Percentiles rank a stretch among this genome's conserved stretches.
Conservation (phyloP, 2,888 invertebrate genomes). For the Pterobdella sp. region DNA sequence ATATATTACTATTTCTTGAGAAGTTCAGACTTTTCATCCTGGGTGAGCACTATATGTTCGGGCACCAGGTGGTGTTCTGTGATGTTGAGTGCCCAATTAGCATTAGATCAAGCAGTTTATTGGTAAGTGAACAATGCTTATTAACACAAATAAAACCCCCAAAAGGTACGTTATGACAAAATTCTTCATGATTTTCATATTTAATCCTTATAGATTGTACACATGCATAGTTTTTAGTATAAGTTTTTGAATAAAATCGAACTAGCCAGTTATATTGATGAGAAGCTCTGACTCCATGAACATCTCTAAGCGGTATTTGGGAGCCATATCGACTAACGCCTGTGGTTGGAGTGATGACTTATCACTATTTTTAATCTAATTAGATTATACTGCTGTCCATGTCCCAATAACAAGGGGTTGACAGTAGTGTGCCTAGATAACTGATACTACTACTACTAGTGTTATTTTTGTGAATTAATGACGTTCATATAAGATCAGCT, state of each 20-base stretch:
- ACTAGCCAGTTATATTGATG: conserved; percentile 95
- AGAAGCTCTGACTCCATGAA: conserved; percentile 73
- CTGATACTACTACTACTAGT: too few relatives aligned
- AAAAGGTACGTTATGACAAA: neutral
- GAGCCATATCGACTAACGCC: conserved; percentile 93
- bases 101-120: too few relatives aligned
- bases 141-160: neutral
- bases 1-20: conserved; percentile 89
- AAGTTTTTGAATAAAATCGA: conserved; percentile 56
- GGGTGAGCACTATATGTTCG: conserved; percentile 94
- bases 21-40: conserved; percentile 92
- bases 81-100: too few relatives aligned
- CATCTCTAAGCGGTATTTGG: conserved; percentile 94
- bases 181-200: neutral
- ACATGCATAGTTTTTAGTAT: too few relatives aligned
- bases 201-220: neutral
- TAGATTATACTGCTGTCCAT: too few relatives aligned
- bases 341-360: too few relatives aligned
- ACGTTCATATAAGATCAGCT: too few relatives aligned
- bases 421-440: too few relatives aligned
- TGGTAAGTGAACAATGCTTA: too few relatives aligned
- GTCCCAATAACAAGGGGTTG: too few relatives aligned
- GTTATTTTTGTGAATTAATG: too few relatives aligned
- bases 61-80: conserved; percentile 66
- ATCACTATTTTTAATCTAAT: too few relatives aligned